Evolutionary conservation across 37 sponge, comb jelly and placozoan species (phyloP).

Genomic region (Agelas oroides): DNA sequence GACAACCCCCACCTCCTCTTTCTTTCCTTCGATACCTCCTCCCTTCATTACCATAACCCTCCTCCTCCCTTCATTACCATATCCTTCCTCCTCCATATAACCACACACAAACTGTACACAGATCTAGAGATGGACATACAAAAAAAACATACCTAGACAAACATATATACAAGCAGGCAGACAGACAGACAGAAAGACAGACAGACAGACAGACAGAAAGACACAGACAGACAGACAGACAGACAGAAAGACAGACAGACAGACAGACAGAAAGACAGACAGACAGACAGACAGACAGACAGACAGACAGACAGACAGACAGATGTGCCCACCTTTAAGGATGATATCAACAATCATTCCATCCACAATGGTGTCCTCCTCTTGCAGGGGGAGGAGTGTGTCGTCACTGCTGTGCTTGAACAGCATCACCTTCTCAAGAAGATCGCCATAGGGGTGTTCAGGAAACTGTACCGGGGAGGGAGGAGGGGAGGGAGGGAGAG

Average conservation of each 20-base stretch:
- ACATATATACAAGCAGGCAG: background rate
- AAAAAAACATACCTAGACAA: too few species aligned
- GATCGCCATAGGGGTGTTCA: conserved; percentile 84
- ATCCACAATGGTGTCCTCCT: conserved; percentile 56
- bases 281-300: background rate
- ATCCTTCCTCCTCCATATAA: too few species aligned
- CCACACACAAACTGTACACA: too few species aligned
- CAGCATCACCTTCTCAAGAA: conserved; percentile 53
- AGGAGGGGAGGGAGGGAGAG: background rate
- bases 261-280: background rate
- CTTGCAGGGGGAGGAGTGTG: conserved; percentile 31
- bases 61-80: too few species aligned
- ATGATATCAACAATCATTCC: conserved; percentile 70
- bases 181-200: background rate
- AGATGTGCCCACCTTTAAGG: conserved; percentile 59
- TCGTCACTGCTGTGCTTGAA: conserved; percentile 52
- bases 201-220: background rate
- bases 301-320: background rate
- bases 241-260: background rate
- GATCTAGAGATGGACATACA: too few species aligned
- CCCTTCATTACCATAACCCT: too few species aligned
- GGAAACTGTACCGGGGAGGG: conserved; percentile 76
- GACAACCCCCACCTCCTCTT: too few species aligned
- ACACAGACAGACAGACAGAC: background rate
- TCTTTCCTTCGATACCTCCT: too few species aligned